phyloP scores from a whole-genome alignment of 1,140 invertebrate species.

The Oryctes rhinoceros region DNA sequence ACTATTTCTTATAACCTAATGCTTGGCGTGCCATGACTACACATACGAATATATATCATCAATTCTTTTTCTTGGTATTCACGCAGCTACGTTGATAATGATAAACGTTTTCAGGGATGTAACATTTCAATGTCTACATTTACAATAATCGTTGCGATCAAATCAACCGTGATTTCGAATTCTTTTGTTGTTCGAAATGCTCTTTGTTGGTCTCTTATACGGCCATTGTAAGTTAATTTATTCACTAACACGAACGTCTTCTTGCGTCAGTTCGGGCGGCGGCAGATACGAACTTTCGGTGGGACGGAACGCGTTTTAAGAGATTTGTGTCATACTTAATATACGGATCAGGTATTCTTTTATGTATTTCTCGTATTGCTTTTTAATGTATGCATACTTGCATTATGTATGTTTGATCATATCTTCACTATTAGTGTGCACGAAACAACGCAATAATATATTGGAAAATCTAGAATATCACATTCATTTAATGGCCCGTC shows the following conservation, averaged over 20 bases:
- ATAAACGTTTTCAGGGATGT: not conserved
- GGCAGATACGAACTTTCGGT: not conserved
- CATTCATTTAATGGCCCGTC: too few relatives aligned
- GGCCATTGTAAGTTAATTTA: slow-evolving; percentile 3
- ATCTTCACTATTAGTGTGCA: too few relatives aligned
- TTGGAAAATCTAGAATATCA: too few relatives aligned
- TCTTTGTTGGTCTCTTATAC: not conserved
- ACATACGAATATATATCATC: too few relatives aligned
- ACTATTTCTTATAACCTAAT: too few relatives aligned
- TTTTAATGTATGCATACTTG: not conserved
- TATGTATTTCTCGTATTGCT: not conserved
- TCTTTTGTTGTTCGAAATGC: not conserved
- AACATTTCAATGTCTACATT: not conserved
- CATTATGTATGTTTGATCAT: not conserved
- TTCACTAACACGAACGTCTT: slow-evolving; percentile 8
- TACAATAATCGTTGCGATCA: not conserved
- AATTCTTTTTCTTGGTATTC: too few relatives aligned
- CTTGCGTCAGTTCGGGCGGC: not conserved
- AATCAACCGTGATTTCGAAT: slow-evolving; percentile 1
- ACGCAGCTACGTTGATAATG: too few relatives aligned
- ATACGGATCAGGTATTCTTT: slow-evolving; percentile 3
- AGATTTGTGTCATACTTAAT: slow-evolving; percentile 9
- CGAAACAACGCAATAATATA: too few relatives aligned
- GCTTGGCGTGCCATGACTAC: too few relatives aligned
- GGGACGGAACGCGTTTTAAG: not conserved